These are phyloP conservation scores for Chascanopsetta lugubris DNA, from an alignment of 2,113 vertebrate species.

Conservation along the genomic window DNA sequence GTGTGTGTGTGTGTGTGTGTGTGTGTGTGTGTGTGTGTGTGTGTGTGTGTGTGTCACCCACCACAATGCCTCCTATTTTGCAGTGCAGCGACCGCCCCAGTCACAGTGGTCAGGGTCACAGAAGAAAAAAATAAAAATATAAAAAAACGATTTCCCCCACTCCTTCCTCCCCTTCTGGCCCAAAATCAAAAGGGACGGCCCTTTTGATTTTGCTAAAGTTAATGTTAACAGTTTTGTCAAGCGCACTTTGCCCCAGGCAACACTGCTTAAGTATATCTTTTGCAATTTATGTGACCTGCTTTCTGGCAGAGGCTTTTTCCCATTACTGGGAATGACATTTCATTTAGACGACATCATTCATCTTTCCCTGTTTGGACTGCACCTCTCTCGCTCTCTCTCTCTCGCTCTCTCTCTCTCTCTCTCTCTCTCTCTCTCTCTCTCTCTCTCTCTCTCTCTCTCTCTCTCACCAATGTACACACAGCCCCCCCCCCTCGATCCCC, in stretches of 20 bases:
- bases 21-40: conserved; percentile 11
- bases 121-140: background rate
- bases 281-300: conserved; percentile 81
- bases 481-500: background rate
- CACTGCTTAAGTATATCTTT: conserved; percentile 79
- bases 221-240: conserved; percentile 80
- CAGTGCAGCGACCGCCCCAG: conserved; percentile 7
- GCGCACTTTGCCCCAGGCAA: conserved; percentile 64
- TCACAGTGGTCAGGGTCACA: conserved; percentile 11
- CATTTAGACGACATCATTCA: conserved; percentile 82
- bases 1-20: conserved; percentile 12
- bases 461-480: too few relatives aligned
- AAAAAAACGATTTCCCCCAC: background rate
- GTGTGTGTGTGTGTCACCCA: background rate
- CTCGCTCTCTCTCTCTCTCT: background rate
- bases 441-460: background rate
- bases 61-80: conserved; percentile 11
- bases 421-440: background rate
- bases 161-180: conserved; percentile 5
- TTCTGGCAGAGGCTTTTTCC: conserved; percentile 73
- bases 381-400: background rate
- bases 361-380: conserved; percentile 59
- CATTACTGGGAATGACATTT: conserved; percentile 81
- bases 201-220: conserved; percentile 65
- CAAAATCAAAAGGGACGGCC: background rate